A percentile compares a stretch with the other conserved stretches of the same genome.
These are phyloP conservation scores for Okamejei kenojei DNA, from an alignment of 2,797 vertebrate genomes.

Conservation along the genomic window DNA sequence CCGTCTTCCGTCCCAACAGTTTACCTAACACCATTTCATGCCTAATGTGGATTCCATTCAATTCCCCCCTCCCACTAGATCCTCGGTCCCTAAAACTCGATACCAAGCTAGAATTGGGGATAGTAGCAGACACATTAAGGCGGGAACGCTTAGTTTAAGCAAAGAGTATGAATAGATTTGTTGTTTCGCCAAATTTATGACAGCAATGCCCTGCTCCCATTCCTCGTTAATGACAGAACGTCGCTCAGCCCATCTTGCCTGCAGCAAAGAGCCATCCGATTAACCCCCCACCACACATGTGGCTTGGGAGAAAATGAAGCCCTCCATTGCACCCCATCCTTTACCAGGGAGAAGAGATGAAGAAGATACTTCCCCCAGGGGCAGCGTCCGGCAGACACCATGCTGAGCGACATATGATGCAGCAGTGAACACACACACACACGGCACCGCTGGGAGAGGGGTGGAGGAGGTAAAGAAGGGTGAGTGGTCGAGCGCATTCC, in stretches of 20 bases:
- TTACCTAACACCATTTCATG: too few relatives aligned
- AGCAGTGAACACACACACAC: too few relatives aligned
- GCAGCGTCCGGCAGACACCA: too few relatives aligned
- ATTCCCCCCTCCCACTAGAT: too few relatives aligned
- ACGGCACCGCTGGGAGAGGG: not conserved
- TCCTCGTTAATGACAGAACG: not conserved
- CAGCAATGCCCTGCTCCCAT: not conserved
- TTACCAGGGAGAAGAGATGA: not conserved
- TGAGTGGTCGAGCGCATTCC: slow-evolving; percentile 48
- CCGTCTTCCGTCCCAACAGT: too few relatives aligned
- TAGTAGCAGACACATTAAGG: too few relatives aligned
- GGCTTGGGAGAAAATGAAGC: not conserved
- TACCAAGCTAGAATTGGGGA: not conserved
- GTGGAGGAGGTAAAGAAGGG: slow-evolving; percentile 38
- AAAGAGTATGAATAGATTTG: too few relatives aligned
- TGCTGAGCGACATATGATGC: too few relatives aligned
- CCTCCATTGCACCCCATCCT: too few relatives aligned
- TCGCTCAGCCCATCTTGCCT: not conserved
- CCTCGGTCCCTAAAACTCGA: not conserved
- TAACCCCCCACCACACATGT: not conserved
- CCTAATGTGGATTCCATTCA: too few relatives aligned
- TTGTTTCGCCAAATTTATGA: too few relatives aligned
- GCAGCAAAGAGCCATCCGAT: not conserved
- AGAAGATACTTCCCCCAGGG: not conserved
- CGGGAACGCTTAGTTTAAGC: not conserved